Conservation (phyloP, 2,888 invertebrate species). For the Bimastos eiseni region DNA sequence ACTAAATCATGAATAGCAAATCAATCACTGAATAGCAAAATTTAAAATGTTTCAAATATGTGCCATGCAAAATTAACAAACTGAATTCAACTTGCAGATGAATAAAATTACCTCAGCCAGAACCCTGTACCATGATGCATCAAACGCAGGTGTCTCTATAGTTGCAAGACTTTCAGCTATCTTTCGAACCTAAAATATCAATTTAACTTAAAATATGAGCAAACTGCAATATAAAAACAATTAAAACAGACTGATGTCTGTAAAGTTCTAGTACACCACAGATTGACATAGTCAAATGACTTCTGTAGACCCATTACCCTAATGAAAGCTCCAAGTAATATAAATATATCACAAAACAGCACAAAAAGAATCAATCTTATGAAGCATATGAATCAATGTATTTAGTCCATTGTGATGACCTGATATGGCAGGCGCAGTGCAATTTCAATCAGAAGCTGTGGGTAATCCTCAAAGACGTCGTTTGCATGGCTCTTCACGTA, state of each 20-base stretch:
- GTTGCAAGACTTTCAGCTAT: slow-evolving; percentile 53
- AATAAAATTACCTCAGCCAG: slow-evolving; percentile 55
- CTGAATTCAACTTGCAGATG: slow-evolving; percentile 25
- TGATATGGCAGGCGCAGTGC: slow-evolving; percentile 90
- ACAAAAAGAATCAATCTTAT: too few species aligned
- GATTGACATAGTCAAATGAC: background rate
- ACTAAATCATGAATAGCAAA: background rate
- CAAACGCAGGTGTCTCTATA: slow-evolving; percentile 53
- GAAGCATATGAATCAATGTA: too few species aligned
- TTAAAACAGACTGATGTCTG: too few species aligned
- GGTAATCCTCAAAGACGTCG: slow-evolving; percentile 91
- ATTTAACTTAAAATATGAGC: too few species aligned
- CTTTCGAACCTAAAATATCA: slow-evolving; percentile 57
- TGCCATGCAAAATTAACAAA: background rate
- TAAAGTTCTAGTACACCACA: background rate
- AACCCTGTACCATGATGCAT: slow-evolving; percentile 55
- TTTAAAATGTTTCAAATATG: background rate
- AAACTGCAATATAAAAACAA: too few species aligned
- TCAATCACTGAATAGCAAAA: background rate
- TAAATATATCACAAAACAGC: background rate
- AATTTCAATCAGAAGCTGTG: slow-evolving; percentile 92
- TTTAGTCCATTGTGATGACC: slow-evolving; percentile 65
- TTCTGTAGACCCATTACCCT: background rate
- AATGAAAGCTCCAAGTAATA: background rate
- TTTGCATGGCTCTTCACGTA: slow-evolving; percentile 88